A percentile compares a stretch with the other conserved stretches of the same genome.
Evolutionary conservation across 2,797 vertebrate genomes (phyloP).

Genomic region (Macroramphosus scolopax): DNA sequence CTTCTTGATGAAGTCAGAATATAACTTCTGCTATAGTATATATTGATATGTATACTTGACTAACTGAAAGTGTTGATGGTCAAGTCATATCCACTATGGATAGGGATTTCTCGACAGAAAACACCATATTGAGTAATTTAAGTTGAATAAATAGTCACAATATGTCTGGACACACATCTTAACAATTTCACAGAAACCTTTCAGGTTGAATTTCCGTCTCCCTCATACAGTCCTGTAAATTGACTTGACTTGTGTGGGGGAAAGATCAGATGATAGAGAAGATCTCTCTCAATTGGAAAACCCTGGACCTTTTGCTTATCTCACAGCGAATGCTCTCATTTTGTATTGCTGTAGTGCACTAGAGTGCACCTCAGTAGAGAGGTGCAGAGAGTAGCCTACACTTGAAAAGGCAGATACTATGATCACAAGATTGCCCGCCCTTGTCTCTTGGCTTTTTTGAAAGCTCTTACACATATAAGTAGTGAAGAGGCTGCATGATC

Average conservation of each 20-base stretch:
- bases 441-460: slow-evolving; percentile 37
- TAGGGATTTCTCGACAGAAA: too few species aligned
- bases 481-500: slow-evolving; percentile 49
- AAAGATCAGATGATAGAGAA: too few species aligned
- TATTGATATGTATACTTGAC: too few species aligned
- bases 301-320: slow-evolving; percentile 12
- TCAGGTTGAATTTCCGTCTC: neutral
- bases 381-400: slow-evolving; percentile 29
- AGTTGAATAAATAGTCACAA: too few species aligned
- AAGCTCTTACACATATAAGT: slow-evolving; percentile 41
- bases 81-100: too few species aligned
- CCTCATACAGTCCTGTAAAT: too few species aligned
- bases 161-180: neutral
- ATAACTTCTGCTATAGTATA: too few species aligned
- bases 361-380: slow-evolving; percentile 28
- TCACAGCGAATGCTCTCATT: slow-evolving; percentile 20
- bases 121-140: too few species aligned
- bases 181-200: slow-evolving; percentile 1
- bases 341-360: slow-evolving; percentile 19
- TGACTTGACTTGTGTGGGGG: too few species aligned
- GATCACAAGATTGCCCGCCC: slow-evolving; percentile 40
- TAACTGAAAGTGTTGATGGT: too few species aligned
- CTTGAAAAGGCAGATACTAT: slow-evolving; percentile 30
- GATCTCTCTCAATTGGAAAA: slow-evolving; percentile 3
- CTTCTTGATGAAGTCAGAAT: too few species aligned